A percentile compares a stretch with the other conserved stretches of the same genome.
Evolutionary conservation across 2,888 invertebrate genomes (phyloP).

Genomic region (Agrilus mali): DNA sequence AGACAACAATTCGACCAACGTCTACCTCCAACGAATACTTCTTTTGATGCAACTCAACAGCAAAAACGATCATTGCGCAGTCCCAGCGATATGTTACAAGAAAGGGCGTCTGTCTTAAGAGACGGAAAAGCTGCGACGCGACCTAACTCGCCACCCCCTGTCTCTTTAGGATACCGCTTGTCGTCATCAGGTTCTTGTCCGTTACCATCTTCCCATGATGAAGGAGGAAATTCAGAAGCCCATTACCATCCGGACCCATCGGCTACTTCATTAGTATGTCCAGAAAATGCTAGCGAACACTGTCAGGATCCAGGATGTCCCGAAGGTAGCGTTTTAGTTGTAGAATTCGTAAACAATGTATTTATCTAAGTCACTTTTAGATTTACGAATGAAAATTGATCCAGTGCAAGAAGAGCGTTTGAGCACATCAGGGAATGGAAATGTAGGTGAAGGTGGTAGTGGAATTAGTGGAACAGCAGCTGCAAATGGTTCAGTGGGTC

Average conservation of each 20-base stretch:
- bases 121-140: slow-evolving; percentile 45
- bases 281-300: slow-evolving; percentile 31
- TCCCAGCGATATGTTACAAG: slow-evolving; percentile 46
- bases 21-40: slow-evolving; percentile 29
- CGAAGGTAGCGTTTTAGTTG: slow-evolving; percentile 31
- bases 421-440: slow-evolving; percentile 28
- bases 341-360: not conserved
- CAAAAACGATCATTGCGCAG: slow-evolving; percentile 45
- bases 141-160: slow-evolving; percentile 34
- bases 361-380: slow-evolving; percentile 33
- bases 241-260: slow-evolving; percentile 39
- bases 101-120: slow-evolving; percentile 54
- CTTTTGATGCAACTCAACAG: slow-evolving; percentile 29
- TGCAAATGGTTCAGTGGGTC: slow-evolving; percentile 41
- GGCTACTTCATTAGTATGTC: slow-evolving; percentile 36
- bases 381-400: slow-evolving; percentile 67
- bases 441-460: slow-evolving; percentile 5
- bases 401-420: slow-evolving; percentile 29
- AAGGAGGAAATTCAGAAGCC: slow-evolving; percentile 41
- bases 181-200: slow-evolving; percentile 34
- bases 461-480: slow-evolving; percentile 32
- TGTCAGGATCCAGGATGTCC: slow-evolving; percentile 36
- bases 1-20: slow-evolving; percentile 30
- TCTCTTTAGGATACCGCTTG: slow-evolving; percentile 32
- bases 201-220: slow-evolving; percentile 40